A percentile compares a stretch with the other conserved stretches of the same genome.
phyloP scores from a whole-genome alignment of 1,140 invertebrate genomes.

The Globodera rostochiensis region DNA sequence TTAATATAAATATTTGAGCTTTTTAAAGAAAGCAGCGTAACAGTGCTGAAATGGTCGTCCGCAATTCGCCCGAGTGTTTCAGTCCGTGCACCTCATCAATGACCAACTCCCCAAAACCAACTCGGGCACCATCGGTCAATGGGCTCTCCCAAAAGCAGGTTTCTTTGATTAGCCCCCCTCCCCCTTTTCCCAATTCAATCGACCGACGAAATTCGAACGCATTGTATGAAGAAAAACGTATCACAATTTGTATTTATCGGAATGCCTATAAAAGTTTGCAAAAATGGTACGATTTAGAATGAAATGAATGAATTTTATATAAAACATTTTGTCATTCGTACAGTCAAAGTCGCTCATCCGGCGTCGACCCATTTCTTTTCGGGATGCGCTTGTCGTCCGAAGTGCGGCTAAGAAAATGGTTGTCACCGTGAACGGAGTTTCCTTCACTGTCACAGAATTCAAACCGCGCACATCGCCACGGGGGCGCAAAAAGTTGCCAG shows the following conservation, averaged over 20 bases:
- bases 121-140: neutral
- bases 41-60: constrained; percentile 30
- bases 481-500: constrained; percentile 17
- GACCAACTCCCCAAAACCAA: neutral
- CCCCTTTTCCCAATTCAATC: too few relatives aligned
- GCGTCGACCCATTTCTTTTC: constrained; percentile 27
- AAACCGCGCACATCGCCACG: constrained; percentile 25
- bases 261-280: too few relatives aligned
- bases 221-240: too few relatives aligned
- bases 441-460: constrained; percentile 45
- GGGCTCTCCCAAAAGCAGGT: neutral
- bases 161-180: neutral
- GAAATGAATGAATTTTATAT: too few relatives aligned
- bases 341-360: constrained; percentile 10
- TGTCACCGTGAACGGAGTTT: constrained; percentile 37
- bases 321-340: neutral
- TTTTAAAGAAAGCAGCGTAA: constrained; percentile 41
- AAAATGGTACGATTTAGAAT: too few relatives aligned
- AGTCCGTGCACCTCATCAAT: constrained; percentile 31
- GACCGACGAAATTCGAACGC: too few relatives aligned
- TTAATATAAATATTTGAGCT: neutral
- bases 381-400: constrained; percentile 34
- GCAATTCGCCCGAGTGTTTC: constrained; percentile 45
- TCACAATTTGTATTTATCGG: too few relatives aligned
- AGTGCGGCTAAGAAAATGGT: constrained; percentile 29